Percentiles rank a stretch among this genome's conserved stretches.
Evolutionary conservation across 1,140 invertebrate genomes (phyloP).

Genomic region (Trachymyrmex septentrionalis): DNA sequence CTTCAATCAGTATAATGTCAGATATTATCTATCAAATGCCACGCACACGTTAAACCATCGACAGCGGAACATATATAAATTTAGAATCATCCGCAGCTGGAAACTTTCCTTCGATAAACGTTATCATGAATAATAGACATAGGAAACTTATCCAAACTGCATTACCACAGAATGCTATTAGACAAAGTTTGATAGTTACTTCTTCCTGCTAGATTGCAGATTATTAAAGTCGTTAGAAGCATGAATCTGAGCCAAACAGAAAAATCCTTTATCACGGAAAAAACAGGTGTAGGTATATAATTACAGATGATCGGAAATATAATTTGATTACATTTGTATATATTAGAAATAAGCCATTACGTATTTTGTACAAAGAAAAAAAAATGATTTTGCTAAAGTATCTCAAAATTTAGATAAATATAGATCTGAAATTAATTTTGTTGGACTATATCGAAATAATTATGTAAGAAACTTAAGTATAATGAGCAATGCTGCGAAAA

Average conservation of each 20-base stretch:
- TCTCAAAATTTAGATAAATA: no score
- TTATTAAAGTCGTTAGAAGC: conserved; percentile 47
- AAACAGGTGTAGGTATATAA: neutral
- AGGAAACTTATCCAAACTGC: conserved; percentile 62
- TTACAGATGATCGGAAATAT: neutral
- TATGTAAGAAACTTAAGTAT: no score
- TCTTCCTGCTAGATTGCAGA: conserved; percentile 52
- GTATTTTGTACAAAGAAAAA: neutral
- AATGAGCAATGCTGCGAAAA: no score
- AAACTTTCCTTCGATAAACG: conserved; percentile 63
- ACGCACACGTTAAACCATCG: conserved; percentile 17
- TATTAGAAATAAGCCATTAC: neutral
- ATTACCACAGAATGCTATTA: conserved; percentile 63
- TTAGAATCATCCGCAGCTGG: conserved; percentile 55
- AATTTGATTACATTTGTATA: neutral
- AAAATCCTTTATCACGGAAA: conserved; percentile 30
- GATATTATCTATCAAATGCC: conserved; percentile 47
- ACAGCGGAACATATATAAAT: conserved; percentile 49
- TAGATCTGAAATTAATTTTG: no score
- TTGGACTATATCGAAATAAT: no score
- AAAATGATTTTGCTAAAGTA: no score
- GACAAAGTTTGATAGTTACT: conserved; percentile 60
- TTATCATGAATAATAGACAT: conserved; percentile 65
- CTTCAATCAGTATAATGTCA: conserved; percentile 23
- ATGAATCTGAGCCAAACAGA: conserved; percentile 1